These are phyloP conservation scores for Diprion similis DNA, from an alignment of 1,140 invertebrate species.

Conservation along the genomic window DNA sequence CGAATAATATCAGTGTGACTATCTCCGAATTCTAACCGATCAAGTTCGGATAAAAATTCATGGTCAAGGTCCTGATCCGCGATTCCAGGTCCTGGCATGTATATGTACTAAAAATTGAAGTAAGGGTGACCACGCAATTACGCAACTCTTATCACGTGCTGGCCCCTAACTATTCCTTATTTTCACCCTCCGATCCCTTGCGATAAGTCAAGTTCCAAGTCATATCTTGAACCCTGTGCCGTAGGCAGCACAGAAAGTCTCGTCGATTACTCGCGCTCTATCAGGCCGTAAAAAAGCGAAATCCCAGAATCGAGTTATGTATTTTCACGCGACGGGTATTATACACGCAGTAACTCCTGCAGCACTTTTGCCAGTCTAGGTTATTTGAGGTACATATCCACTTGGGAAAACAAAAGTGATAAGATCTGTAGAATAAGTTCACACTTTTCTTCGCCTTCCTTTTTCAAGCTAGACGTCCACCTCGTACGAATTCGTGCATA, in stretches of 20 bases:
- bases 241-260: neutral
- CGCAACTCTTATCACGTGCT: neutral
- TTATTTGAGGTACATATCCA: too few relatives aligned
- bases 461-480: too few relatives aligned
- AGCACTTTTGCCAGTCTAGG: too few relatives aligned
- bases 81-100: neutral
- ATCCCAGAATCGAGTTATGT: neutral
- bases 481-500: too few relatives aligned
- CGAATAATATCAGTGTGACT: too few relatives aligned
- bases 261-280: neutral
- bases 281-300: neutral
- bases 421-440: too few relatives aligned
- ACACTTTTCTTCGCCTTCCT: too few relatives aligned
- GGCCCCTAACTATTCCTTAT: neutral
- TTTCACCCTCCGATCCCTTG: neutral
- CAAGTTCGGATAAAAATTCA: neutral
- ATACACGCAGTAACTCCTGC: neutral
- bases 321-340: neutral
- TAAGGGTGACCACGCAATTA: neutral
- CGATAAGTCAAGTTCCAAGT: neutral
- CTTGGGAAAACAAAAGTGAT: too few relatives aligned
- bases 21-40: too few relatives aligned
- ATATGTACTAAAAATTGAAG: neutral
- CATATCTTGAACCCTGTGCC: neutral
- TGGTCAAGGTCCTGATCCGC: neutral